A percentile compares a stretch with the other conserved stretches of the same genome.
phyloP scores from a whole-genome alignment of 2,888 invertebrate genomes.

The Caenorhabditis japonica region DNA sequence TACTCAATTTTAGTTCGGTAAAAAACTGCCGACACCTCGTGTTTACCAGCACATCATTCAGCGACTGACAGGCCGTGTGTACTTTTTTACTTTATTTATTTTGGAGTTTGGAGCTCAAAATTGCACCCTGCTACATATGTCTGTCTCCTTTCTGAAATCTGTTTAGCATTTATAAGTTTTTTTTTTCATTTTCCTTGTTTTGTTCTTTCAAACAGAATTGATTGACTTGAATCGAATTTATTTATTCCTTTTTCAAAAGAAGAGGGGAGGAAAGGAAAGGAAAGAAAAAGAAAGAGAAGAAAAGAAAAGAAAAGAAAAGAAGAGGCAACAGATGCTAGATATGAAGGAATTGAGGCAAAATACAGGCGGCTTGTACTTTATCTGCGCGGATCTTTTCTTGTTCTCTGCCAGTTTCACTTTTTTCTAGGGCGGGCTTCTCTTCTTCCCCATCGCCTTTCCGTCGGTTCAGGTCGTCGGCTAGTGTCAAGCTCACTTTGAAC shows the following conservation, averaged over 20 bases:
- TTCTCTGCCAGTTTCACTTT: neutral
- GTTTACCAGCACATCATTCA: constrained; percentile 20
- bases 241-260: neutral
- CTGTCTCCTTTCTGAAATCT: too few relatives aligned
- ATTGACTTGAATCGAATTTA: too few relatives aligned
- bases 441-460: neutral
- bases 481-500: too few relatives aligned
- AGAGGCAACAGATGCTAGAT: constrained; percentile 29
- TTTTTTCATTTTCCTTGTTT: constrained; percentile 16
- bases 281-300: constrained; percentile 14
- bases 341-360: constrained; percentile 46
- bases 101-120: neutral
- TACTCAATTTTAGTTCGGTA: too few relatives aligned
- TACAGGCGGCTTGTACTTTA: constrained; percentile 49
- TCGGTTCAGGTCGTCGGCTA: too few relatives aligned
- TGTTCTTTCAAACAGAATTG: too few relatives aligned
- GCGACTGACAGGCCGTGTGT: constrained; percentile 26
- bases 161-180: too few relatives aligned
- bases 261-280: neutral
- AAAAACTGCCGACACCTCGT: constrained; percentile 19
- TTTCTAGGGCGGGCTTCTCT: constrained; percentile 7
- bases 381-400: constrained; percentile 37
- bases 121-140: constrained; percentile 16
- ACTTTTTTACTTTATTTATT: constrained; percentile 18
- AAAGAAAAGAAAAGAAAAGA: constrained; percentile 8